A percentile compares a stretch with the other conserved stretches of the same genome.
These are phyloP conservation scores for Antedon bifida DNA, from an alignment of 35 echinoderm and acorn worm species.

Conservation along the genomic window DNA sequence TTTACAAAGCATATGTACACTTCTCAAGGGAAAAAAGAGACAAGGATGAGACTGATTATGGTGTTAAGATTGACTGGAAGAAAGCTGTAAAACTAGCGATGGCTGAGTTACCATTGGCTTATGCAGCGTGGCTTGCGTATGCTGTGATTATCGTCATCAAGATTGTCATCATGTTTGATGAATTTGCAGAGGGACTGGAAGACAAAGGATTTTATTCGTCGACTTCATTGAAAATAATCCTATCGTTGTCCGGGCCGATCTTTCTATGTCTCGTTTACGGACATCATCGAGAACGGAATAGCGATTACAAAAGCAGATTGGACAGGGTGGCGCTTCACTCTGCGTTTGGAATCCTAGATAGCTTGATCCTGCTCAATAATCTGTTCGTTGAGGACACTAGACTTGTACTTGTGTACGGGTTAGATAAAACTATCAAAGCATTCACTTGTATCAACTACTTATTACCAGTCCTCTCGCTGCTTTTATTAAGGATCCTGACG, in stretches of 20 bases:
- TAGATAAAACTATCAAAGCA: conserved; percentile 34
- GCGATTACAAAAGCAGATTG: conserved; percentile 51
- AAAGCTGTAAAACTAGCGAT: not conserved
- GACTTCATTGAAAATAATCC: conserved; percentile 44
- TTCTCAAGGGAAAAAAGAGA: conserved; percentile 2
- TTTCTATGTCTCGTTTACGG: conserved; percentile 38
- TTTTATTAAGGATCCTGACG: conserved; percentile 41
- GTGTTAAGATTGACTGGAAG: not conserved
- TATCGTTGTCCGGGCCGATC: conserved; percentile 40
- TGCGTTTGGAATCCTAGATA: conserved; percentile 61
- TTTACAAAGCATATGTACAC: not conserved
- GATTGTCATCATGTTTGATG: conserved; percentile 40
- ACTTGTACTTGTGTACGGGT: conserved; percentile 15
- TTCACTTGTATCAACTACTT: conserved; percentile 61
- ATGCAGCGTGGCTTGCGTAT: conserved; percentile 58
- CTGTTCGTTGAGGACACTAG: conserved; percentile 35
- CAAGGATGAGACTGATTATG: not conserved
- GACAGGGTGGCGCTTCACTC: conserved; percentile 54
- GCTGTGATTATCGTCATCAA: conserved; percentile 40
- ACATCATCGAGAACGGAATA: conserved; percentile 60
- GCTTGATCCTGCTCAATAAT: conserved; percentile 40
- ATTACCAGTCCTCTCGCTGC: conserved; percentile 44
- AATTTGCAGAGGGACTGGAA: conserved; percentile 16
- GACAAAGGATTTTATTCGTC: conserved; percentile 13
- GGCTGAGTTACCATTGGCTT: conserved; percentile 43